Percentiles rank a stretch among this genome's conserved stretches.
Evolutionary conservation across 2,797 vertebrate species (phyloP).

Genomic region (Chanos chanos): DNA sequence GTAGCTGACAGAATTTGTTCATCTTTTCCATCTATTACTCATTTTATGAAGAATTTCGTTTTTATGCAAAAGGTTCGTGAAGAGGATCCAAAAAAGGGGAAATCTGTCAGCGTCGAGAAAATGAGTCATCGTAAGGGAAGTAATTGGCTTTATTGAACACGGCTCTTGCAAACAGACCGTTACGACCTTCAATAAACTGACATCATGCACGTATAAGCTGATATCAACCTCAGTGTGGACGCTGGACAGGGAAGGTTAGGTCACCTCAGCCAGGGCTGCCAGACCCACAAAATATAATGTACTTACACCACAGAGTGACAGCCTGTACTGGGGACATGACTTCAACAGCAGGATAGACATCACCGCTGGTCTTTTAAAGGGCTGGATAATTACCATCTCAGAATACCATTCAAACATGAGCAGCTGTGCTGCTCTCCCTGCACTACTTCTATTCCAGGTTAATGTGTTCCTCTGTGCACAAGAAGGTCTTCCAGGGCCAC

Average conservation of each 20-base stretch:
- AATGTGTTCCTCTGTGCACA: conserved; percentile 15
- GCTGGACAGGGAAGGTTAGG: conserved; percentile 16
- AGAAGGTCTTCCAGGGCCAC: conserved; percentile 42
- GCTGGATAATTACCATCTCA: conserved; percentile 33
- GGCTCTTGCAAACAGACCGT: too few species aligned
- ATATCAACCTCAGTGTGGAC: conserved; percentile 1
- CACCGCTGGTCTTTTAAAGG: conserved; percentile 49
- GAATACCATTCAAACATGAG: conserved; percentile 45
- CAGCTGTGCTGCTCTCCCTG: conserved; percentile 45
- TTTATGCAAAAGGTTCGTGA: too few species aligned
- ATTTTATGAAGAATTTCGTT: too few species aligned
- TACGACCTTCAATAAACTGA: background rate
- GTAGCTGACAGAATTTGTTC: too few species aligned
- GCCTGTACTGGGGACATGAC: conserved; percentile 12
- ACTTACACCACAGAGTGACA: conserved; percentile 14
- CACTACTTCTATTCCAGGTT: background rate
- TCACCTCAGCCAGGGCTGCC: background rate
- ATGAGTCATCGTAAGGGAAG: too few species aligned
- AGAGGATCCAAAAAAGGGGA: too few species aligned
- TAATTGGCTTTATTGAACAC: too few species aligned
- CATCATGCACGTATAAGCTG: background rate
- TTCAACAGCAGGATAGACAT: conserved; percentile 56
- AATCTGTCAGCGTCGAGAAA: too few species aligned
- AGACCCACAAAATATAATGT: background rate
- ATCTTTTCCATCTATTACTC: too few species aligned